phyloP scores from a whole-genome alignment of 1,140 invertebrate genomes.

The Ceratina australensis region DNA sequence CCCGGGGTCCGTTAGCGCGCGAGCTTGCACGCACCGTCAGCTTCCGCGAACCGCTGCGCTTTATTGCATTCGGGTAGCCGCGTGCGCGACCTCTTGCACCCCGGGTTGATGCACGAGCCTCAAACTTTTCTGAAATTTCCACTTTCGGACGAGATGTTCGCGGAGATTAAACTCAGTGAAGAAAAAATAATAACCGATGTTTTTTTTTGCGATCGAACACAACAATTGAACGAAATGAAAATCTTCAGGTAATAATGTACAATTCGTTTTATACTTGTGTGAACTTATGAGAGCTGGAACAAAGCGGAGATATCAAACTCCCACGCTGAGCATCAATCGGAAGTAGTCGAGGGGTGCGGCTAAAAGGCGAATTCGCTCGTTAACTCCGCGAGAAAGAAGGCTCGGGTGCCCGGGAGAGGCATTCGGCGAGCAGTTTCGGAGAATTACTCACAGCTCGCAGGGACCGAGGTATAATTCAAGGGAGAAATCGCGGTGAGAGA shows the following conservation, averaged over 20 bases:
- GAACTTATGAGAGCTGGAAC: too few relatives aligned
- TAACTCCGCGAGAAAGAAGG: background rate
- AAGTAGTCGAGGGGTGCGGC: background rate
- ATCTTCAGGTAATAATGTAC: too few relatives aligned
- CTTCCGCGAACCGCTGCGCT: constrained; percentile 16
- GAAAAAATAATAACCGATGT: too few relatives aligned
- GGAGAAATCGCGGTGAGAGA: constrained; percentile 11
- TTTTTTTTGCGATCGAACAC: too few relatives aligned
- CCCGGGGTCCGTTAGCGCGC: constrained; percentile 15
- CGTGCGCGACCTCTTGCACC: constrained; percentile 32
- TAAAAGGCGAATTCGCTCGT: constrained; percentile 9
- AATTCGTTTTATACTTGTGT: too few relatives aligned
- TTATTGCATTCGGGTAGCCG: constrained; percentile 24
- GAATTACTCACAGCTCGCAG: constrained; percentile 44
- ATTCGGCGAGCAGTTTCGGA: constrained; percentile 18
- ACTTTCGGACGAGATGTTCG: background rate
- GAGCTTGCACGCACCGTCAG: background rate
- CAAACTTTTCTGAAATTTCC: background rate
- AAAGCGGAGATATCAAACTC: too few relatives aligned
- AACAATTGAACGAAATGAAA: too few relatives aligned
- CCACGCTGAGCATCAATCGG: too few relatives aligned
- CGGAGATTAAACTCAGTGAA: too few relatives aligned
- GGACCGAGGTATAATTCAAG: constrained; percentile 25
- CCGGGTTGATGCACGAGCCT: background rate
- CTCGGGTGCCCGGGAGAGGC: background rate